Base-by-base conservation (phyloP, 2,113 vertebrate genomes). In the Misgurnus anguillicaudatus region DNA sequence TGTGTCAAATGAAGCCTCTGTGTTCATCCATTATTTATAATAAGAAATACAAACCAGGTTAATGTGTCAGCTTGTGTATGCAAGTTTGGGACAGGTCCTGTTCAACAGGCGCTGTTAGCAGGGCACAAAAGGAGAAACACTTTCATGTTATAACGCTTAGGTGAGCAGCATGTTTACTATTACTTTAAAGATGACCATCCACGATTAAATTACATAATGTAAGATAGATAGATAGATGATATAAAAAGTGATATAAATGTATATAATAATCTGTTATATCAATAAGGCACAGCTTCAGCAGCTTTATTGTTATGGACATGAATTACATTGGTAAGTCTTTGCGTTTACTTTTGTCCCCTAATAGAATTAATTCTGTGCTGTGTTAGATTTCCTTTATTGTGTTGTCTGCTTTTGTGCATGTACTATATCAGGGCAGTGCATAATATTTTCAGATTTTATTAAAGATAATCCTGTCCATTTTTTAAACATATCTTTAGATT, bases 221-320 rank as follows among this genome's bases (percentile, higher is more conserved):
- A 2, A 31, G 24, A 31, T 31, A 31, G 24, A 31, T 31, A 31
- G 24, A 31, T 31, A 31, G 24, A 31, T 31, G n/a, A n/a, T n/a
- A n/a, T n/a, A n/a, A 31, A 31, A 31, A 31, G 24, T 31, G 24
- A 31, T 31, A 31, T 31, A 31, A 31, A 31, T 31, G 24, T 31
- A 31, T 31, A 31, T 31, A 31, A 31, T 3, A 31, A 31, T 31
- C 24, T 31, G 41, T 42, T 42, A 42, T 9, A 2, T 42, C 41
- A 42, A 42, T 5, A 42, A 31, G 24, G 24, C 24, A 31, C 24
- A 31, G 24, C 24, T 3, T 1, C 24, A 45, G 51, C 31, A 76
- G 61, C 9, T 36, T 82, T 24, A 72, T 58, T 39, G 6, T 16
- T 69, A 92, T 91, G 90, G 87, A 91, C 58, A 78, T 77, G n/a